Evolutionary conservation across 30 jellyfish, hydroid and myxozoan species (phyloP).

Genomic region (Clytia hemisphaerica): DNA sequence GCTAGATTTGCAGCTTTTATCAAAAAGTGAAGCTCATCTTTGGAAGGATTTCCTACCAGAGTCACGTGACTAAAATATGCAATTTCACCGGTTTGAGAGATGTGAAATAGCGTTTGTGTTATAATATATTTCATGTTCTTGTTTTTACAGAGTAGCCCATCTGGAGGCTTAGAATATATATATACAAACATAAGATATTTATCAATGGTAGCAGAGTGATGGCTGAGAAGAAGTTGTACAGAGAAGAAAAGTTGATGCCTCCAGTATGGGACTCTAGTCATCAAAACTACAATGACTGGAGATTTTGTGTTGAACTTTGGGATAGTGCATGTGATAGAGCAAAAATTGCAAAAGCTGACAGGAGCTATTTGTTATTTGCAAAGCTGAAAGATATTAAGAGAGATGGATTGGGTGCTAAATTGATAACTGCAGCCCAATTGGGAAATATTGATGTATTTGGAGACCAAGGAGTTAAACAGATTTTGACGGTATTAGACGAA

Average conservation of each 20-base stretch:
- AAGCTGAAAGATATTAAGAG: conserved; percentile 4
- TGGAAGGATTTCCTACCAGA: too few species aligned
- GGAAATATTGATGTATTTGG: conserved; percentile 9
- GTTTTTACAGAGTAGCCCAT: too few species aligned
- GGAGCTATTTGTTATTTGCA: conserved; percentile 10
- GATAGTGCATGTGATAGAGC: conserved; percentile 27
- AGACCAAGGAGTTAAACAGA: background rate
- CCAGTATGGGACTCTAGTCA: conserved; percentile 5
- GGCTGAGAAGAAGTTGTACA: background rate
- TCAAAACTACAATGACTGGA: conserved; percentile 4
- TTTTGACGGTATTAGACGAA: conserved; percentile 14
- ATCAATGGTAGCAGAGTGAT: too few species aligned
- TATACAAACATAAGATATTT: too few species aligned
- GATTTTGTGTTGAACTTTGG: conserved; percentile 20
- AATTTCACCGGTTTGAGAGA: too few species aligned
- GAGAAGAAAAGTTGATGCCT: background rate
- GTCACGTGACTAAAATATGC: too few species aligned
- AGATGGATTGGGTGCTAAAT: background rate
- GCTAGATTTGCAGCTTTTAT: too few species aligned
- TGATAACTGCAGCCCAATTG: conserved; percentile 19
- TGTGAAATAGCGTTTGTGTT: too few species aligned
- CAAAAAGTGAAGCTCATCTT: too few species aligned
- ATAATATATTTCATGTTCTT: too few species aligned
- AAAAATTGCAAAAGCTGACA: conserved; percentile 10
- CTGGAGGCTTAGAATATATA: too few species aligned